These are phyloP conservation scores for Eudemis profundana DNA, from an alignment of 2,888 invertebrate species.

Conservation along the genomic window DNA sequence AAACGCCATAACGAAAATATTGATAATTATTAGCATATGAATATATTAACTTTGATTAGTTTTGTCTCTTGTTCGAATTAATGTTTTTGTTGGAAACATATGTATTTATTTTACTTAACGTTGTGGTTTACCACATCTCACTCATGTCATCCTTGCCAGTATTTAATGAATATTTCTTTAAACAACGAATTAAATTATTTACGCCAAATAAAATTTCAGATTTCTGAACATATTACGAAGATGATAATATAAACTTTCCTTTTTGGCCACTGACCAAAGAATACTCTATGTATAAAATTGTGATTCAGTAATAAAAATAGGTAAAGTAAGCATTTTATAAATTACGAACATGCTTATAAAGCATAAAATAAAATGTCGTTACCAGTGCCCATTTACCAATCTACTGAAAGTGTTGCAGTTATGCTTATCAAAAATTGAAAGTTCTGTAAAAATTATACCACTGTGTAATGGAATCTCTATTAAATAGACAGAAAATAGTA, in stretches of 20 bases:
- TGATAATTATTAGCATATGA: too few species aligned
- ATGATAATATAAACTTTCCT: background rate
- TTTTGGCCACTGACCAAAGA: slow-evolving; percentile 32
- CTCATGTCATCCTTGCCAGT: too few species aligned
- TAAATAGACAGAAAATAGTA: too few species aligned
- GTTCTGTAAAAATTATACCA: background rate
- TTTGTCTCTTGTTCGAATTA: too few species aligned
- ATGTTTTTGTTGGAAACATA: too few species aligned
- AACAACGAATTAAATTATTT: background rate
- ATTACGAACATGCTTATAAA: background rate
- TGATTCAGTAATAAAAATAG: slow-evolving; percentile 53
- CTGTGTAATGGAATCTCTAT: too few species aligned
- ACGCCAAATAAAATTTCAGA: background rate
- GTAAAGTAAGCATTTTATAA: slow-evolving; percentile 32
- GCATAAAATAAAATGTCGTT: background rate
- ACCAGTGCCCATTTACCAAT: background rate
- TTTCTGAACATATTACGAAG: background rate
- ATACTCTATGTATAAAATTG: slow-evolving; percentile 48
- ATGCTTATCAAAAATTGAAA: background rate
- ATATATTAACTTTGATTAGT: background rate
- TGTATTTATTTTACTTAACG: too few species aligned
- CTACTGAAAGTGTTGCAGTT: background rate
- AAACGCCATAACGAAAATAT: background rate
- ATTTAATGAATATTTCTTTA: background rate
- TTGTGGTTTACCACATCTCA: too few species aligned